A percentile compares a stretch with the other conserved stretches of the same genome.
Conservation (phyloP, 2,888 invertebrate species). For the Lasius fuliginosus region DNA sequence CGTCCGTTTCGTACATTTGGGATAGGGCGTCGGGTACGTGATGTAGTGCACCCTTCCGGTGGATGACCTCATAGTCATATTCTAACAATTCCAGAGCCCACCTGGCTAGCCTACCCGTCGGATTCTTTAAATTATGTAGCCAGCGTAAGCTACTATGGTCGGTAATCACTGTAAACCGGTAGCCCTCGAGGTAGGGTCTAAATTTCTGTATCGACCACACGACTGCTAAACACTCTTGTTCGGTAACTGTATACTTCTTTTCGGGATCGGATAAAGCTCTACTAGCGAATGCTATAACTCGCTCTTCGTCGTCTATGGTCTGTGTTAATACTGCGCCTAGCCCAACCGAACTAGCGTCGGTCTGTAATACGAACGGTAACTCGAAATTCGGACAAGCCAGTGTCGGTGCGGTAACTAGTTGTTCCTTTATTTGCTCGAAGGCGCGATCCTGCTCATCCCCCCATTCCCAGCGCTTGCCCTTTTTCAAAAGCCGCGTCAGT, state of each 20-base stretch:
- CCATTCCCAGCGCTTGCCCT: too few species aligned
- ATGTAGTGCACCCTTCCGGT: constrained; percentile 14
- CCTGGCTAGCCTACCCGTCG: constrained; percentile 53
- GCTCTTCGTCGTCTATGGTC: too few species aligned
- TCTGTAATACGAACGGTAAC: too few species aligned
- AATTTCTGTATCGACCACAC: constrained; percentile 65
- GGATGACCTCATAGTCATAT: constrained; percentile 57
- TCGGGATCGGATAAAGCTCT: too few species aligned
- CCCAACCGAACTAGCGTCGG: too few species aligned
- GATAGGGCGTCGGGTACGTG: constrained; percentile 62
- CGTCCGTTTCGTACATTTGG: not conserved
- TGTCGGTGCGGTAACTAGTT: too few species aligned
- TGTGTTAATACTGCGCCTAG: too few species aligned
- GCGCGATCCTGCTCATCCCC: too few species aligned
- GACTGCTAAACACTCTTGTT: constrained; percentile 69
- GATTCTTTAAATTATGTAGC: constrained; percentile 66
- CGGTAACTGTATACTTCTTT: constrained; percentile 37
- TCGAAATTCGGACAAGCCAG: too few species aligned
- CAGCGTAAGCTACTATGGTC: constrained; percentile 56
- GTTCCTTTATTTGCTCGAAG: too few species aligned
- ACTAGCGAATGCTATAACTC: too few species aligned
- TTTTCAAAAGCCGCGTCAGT: not conserved
- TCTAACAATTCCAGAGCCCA: constrained; percentile 62
- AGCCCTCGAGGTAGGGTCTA: constrained; percentile 66
- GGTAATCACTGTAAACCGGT: constrained; percentile 50